phyloP scores from a whole-genome alignment of 2,797 vertebrate genomes.

The Myiothlypis chrysogaster region DNA sequence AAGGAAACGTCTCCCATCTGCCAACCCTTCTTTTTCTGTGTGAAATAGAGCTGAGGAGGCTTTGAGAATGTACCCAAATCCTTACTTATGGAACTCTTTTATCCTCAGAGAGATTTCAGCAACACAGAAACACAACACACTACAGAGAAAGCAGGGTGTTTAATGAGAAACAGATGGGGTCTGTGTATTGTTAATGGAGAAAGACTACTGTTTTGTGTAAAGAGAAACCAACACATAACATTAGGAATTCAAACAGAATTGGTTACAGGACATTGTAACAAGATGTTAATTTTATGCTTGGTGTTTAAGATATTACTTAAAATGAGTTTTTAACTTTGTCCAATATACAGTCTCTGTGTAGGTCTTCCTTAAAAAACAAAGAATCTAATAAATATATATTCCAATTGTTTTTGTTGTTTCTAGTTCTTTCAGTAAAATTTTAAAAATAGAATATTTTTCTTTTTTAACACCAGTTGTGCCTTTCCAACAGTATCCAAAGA shows the following conservation, averaged over 20 bases:
- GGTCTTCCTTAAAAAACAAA: background rate
- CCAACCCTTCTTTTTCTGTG: background rate
- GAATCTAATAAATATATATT: background rate
- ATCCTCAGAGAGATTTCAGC: background rate
- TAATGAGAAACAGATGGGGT: constrained; percentile 60
- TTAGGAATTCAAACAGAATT: background rate
- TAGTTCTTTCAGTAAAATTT: background rate
- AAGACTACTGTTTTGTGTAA: constrained; percentile 50
- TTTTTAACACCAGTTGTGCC: background rate
- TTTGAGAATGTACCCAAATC: background rate
- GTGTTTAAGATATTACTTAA: background rate
- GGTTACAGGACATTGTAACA: background rate
- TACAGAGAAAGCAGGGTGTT: background rate
- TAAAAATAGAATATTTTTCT: background rate
- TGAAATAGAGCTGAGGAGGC: background rate
- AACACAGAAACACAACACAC: background rate
- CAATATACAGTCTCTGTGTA: background rate
- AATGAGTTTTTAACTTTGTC: background rate
- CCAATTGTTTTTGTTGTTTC: background rate
- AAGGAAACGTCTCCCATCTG: background rate
- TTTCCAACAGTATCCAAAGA: background rate
- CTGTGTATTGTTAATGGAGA: constrained; percentile 8
- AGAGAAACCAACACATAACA: background rate
- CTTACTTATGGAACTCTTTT: background rate
- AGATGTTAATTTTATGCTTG: background rate